Evolutionary conservation across 35 echinoderm and acorn worm species (phyloP), one percentile per base, ranked within the genome.

Genomic region (Patiria miniata): DNA sequence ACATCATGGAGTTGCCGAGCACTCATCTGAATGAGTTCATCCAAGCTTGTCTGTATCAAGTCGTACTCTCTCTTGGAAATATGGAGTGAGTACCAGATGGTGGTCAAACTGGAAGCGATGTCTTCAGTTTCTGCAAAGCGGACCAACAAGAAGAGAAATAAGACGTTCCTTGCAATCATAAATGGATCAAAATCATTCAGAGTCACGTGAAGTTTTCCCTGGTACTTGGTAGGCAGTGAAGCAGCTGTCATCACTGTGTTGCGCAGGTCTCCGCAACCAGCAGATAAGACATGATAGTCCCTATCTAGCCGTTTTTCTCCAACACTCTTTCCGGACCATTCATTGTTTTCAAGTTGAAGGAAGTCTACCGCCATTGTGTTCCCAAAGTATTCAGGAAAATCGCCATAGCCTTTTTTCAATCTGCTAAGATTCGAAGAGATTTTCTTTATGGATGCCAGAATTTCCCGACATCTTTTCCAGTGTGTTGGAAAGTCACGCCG

Each of bases 251-350:
- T 37, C 2, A 94, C 59, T 3, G 79, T 52, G 36, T 94, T 82
- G 34, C 87, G 40, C 21, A 94, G 39, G 38, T 94, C 87, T 9
- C 92, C 92, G 51, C 68, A 83, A 51, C 81, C 92, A 39, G 87
- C 73, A 8, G 87, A 65, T 37, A 94, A 56, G 22, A 89, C n/a
- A n/a, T n/a, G n/a, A n/a, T 47, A 47, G 42, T 47, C 42, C 42
- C 42, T 47, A 12, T 18, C 6, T 7, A 36, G 26, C 26, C 29
- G 19, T 10, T 30, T 9, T 7, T 73, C 65, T 0, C 19, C 29
- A 18, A 73, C 1, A 28, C 2, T 2, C 9, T 73, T 30, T 36
- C 21, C 19, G 14, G 65, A 73, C 65, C 65, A 73, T 73, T 73
- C 65, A 73, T 73, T 73, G 65, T 22, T 73, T 26, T 22, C 21